A percentile compares a stretch with the other conserved stretches of the same genome.
These are phyloP conservation scores for Synanthedon tipuliformis DNA, from an alignment of 2,888 invertebrate genomes.

Conservation along the genomic window DNA sequence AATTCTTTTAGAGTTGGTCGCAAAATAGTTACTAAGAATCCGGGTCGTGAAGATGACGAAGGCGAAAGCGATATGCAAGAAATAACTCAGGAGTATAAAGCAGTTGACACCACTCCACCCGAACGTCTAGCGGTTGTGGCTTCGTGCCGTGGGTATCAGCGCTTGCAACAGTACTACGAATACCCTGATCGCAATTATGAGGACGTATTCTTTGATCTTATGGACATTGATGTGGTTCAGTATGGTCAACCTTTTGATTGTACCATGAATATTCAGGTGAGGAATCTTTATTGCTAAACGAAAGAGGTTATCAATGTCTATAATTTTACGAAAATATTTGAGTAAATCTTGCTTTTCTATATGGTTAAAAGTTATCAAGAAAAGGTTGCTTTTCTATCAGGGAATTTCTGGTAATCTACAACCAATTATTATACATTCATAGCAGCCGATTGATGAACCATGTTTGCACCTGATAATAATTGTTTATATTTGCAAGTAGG, in stretches of 20 bases:
- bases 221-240: conserved; percentile 74
- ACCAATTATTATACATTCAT: not conserved
- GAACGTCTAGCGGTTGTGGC: conserved; percentile 76
- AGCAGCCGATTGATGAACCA: too few species aligned
- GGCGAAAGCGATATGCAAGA: conserved; percentile 75
- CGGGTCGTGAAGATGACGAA: conserved; percentile 72
- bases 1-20: conserved; percentile 71
- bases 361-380: too few species aligned
- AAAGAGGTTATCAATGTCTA: not conserved
- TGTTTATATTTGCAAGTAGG: not conserved
- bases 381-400: too few species aligned
- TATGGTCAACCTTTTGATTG: conserved; percentile 77
- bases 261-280: conserved; percentile 73
- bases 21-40: conserved; percentile 75
- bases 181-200: conserved; percentile 69
- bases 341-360: too few species aligned
- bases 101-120: conserved; percentile 71
- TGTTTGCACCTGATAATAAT: too few species aligned
- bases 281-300: not conserved
- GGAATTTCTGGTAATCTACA: too few species aligned
- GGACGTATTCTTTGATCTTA: conserved; percentile 75
- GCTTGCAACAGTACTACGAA: conserved; percentile 72
- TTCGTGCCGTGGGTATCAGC: conserved; percentile 74
- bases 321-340: not conserved
- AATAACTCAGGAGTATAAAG: conserved; percentile 75